Percentiles rank a stretch among this genome's conserved stretches.
These are phyloP conservation scores for Formica selysi DNA, from an alignment of 1,140 invertebrate genomes.

Conservation along the genomic window DNA sequence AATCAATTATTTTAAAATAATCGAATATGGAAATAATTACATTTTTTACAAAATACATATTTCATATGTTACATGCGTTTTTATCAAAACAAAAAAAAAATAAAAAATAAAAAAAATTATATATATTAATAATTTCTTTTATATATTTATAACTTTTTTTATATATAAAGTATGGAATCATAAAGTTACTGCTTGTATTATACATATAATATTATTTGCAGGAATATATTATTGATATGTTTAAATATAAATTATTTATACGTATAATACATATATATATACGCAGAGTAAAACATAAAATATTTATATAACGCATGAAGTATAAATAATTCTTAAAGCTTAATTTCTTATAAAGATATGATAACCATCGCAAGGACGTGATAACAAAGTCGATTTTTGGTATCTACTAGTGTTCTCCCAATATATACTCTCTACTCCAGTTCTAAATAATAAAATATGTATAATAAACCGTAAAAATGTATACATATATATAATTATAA, in stretches of 20 bases:
- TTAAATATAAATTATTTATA: constrained; percentile 1
- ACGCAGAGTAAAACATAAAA: neutral
- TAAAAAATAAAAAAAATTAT: neutral
- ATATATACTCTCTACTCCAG: neutral
- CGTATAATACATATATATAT: neutral
- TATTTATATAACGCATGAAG: neutral
- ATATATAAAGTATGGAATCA: neutral
- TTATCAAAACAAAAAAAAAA: neutral
- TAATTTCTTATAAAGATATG: neutral
- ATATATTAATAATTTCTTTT: constrained; percentile 24
- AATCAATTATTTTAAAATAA: neutral
- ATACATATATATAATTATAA: neutral
- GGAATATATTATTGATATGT: neutral
- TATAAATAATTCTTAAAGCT: neutral
- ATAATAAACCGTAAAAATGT: neutral
- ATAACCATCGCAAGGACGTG: neutral
- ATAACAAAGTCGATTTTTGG: neutral
- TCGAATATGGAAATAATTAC: neutral
- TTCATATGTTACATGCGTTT: neutral
- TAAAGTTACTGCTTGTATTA: neutral
- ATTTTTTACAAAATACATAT: neutral
- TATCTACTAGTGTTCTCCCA: neutral
- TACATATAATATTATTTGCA: neutral
- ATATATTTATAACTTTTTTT: neutral
- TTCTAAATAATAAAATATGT: neutral